phyloP scores from a whole-genome alignment of 2,113 vertebrate species.

The Microcebus ravelobensis region DNA sequence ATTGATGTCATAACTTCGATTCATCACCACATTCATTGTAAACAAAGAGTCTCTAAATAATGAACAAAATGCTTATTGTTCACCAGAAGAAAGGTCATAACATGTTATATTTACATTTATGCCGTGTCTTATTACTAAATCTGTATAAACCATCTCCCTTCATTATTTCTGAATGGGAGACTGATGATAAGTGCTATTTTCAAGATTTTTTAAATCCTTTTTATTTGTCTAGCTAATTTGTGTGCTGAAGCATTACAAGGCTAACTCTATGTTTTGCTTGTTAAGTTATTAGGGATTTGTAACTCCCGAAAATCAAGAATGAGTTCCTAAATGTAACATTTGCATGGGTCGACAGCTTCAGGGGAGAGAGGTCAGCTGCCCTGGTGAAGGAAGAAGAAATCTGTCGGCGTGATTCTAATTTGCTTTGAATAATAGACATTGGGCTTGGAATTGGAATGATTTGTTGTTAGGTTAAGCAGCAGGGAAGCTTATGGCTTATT shows the following conservation, averaged over 20 bases:
- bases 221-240: constrained; percentile 73
- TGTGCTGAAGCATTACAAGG: constrained; percentile 55
- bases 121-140: constrained; percentile 73
- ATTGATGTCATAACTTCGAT: constrained; percentile 75
- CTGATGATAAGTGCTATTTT: constrained; percentile 80
- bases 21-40: constrained; percentile 70
- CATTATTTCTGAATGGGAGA: constrained; percentile 78
- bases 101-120: constrained; percentile 75
- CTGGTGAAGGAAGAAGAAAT: constrained; percentile 68
- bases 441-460: constrained; percentile 63
- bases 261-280: constrained; percentile 73
- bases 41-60: constrained; percentile 76
- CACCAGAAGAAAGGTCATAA: constrained; percentile 73
- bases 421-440: constrained; percentile 71
- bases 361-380: constrained; percentile 65
- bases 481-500: constrained; percentile 73
- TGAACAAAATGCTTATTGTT: constrained; percentile 74
- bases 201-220: constrained; percentile 67
- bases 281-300: constrained; percentile 74
- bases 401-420: constrained; percentile 66
- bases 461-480: constrained; percentile 75
- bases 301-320: constrained; percentile 72
- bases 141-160: constrained; percentile 76
- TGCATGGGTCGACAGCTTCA: constrained; percentile 57
- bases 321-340: constrained; percentile 71